A percentile compares a stretch with the other conserved stretches of the same genome.
These are phyloP conservation scores for Schrankia costaestrigalis DNA, from an alignment of 2,888 invertebrate species.

Conservation along the genomic window DNA sequence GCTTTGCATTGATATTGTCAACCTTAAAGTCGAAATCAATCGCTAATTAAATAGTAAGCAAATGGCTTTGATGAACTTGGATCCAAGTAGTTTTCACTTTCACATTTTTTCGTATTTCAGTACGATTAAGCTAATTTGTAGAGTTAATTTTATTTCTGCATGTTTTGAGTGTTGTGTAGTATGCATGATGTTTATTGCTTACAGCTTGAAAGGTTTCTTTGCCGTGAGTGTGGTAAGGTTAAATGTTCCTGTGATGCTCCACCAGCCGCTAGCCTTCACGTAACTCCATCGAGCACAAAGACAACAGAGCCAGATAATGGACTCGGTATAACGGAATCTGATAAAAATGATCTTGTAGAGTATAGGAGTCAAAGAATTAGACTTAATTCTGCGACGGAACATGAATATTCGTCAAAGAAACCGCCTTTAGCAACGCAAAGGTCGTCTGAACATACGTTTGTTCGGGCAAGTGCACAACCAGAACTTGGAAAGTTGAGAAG, in stretches of 20 bases:
- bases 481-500: constrained; percentile 66
- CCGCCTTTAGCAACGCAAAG: constrained; percentile 38
- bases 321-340: constrained; percentile 27
- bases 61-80: no score
- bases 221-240: constrained; percentile 85
- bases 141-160: constrained; percentile 45
- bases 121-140: no score
- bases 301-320: constrained; percentile 25
- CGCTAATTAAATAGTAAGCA: no score
- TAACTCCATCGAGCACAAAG: constrained; percentile 28
- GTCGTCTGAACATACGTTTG: constrained; percentile 58
- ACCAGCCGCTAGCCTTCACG: constrained; percentile 32
- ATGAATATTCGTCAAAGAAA: constrained; percentile 28
- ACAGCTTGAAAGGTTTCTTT: constrained; percentile 87
- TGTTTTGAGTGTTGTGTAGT: constrained; percentile 71
- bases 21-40: no score
- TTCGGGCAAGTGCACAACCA: constrained; percentile 44
- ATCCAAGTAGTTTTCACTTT: no score
- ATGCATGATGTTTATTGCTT: constrained; percentile 83
- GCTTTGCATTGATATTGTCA: no score
- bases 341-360: constrained; percentile 45
- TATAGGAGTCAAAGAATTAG: constrained; percentile 50
- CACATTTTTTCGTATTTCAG: no score
- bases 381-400: constrained; percentile 53
- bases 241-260: constrained; percentile 81